These are phyloP conservation scores for Chouioia cunea DNA, from an alignment of 2,888 invertebrate species.

Conservation along the genomic window DNA sequence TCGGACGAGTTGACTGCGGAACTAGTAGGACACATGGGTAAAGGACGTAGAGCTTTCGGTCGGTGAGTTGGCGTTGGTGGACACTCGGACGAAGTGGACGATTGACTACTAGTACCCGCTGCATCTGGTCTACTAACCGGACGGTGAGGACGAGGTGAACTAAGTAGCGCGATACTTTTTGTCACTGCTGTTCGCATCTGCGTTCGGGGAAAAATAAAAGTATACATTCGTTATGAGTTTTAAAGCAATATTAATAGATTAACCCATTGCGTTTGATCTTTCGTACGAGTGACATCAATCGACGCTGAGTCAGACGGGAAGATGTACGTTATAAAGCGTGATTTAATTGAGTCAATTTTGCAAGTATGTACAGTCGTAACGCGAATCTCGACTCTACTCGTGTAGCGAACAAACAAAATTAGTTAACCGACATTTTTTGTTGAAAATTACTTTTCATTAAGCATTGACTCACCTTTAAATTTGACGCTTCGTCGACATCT, in stretches of 20 bases:
- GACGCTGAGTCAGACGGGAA: conserved; percentile 7
- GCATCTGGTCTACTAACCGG: conserved; percentile 60
- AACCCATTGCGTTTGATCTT: conserved; percentile 6
- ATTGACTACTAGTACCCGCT: conserved; percentile 60
- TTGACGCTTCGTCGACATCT: conserved; percentile 79
- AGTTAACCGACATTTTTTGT: too few species aligned
- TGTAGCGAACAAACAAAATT: too few species aligned
- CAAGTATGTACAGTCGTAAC: too few species aligned
- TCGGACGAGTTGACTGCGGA: conserved; percentile 68
- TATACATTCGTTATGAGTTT: neutral
- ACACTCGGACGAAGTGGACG: conserved; percentile 73
- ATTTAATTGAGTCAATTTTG: neutral
- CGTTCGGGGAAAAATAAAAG: neutral
- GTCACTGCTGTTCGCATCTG: conserved; percentile 64
- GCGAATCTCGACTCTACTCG: too few species aligned
- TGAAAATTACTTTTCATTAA: neutral
- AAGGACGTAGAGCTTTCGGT: conserved; percentile 76
- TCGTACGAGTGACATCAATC: conserved; percentile 7
- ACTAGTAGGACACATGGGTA: conserved; percentile 65
- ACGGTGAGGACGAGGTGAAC: conserved; percentile 72
- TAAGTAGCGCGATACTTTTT: conserved; percentile 64
- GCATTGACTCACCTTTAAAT: conserved; percentile 57
- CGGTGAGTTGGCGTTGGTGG: conserved; percentile 92
- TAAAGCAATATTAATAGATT: neutral
- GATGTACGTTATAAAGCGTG: neutral